Percentiles rank a stretch among this genome's conserved stretches.
Evolutionary conservation across 23 tunicate species (phyloP).

Genomic region (Trididemnum nubilum): DNA sequence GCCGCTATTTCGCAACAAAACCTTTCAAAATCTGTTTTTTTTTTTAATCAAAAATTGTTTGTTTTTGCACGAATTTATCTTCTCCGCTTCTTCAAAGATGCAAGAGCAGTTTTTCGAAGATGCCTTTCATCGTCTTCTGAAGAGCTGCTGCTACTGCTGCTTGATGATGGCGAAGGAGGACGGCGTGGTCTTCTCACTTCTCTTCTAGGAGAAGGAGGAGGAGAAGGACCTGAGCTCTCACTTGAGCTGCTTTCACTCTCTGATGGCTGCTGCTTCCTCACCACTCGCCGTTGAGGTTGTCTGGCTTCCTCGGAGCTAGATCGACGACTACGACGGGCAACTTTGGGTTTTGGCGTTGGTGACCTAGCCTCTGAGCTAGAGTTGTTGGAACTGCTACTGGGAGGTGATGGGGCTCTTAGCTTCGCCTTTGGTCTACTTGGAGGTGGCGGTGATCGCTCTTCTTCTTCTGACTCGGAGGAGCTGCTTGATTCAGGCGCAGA

Average conservation of each 20-base stretch:
- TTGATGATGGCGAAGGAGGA: neutral
- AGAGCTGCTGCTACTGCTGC: neutral
- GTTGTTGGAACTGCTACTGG: neutral
- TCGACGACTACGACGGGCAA: neutral
- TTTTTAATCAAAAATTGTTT: too few species aligned
- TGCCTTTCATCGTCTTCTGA: constrained; percentile 6
- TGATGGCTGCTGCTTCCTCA: neutral
- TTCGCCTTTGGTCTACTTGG: neutral
- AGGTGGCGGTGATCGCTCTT: neutral
- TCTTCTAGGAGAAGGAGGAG: neutral
- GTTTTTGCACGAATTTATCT: constrained; percentile 4
- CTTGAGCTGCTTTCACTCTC: constrained; percentile 27
- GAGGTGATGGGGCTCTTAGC: neutral
- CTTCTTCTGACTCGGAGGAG: constrained; percentile 14
- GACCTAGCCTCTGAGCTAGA: constrained; percentile 6
- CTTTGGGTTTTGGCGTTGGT: neutral
- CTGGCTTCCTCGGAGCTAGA: neutral
- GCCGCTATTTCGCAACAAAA: too few species aligned
- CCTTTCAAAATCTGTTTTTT: too few species aligned
- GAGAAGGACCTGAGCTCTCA: neutral
- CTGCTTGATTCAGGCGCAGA: neutral
- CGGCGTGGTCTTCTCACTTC: neutral
- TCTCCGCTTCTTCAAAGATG: constrained; percentile 16
- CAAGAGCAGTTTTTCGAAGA: constrained; percentile 30
- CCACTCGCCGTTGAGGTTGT: neutral